A percentile compares a stretch with the other conserved stretches of the same genome.
Evolutionary conservation across 37 sponge, comb jelly and placozoan genomes (phyloP).

Genomic region (Chondrosia reniformis): DNA sequence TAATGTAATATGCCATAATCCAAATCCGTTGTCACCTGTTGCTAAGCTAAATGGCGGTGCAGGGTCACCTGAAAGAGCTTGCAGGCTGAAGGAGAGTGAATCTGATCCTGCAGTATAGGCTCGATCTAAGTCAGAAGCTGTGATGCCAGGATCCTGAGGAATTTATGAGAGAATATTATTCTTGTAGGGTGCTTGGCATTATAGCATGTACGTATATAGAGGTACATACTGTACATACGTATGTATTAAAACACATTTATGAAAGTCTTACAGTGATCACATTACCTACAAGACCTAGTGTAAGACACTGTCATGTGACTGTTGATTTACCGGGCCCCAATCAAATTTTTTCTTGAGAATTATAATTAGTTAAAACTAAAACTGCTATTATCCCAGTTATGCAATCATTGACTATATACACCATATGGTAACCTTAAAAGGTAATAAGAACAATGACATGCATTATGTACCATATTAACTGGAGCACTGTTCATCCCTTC

Average conservation of each 20-base stretch:
- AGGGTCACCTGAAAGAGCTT: not conserved
- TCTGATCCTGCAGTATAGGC: not conserved
- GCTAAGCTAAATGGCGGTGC: not conserved
- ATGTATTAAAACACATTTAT: not conserved
- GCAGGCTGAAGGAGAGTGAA: not conserved
- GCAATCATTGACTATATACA: too few species aligned
- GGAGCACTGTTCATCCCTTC: too few species aligned
- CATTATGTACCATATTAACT: too few species aligned
- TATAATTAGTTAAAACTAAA: too few species aligned
- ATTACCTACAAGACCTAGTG: not conserved
- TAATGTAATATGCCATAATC: not conserved
- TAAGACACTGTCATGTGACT: not conserved
- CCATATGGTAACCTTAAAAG: too few species aligned
- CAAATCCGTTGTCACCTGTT: not conserved
- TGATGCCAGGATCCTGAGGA: constrained; percentile 3
- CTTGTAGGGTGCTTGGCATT: too few species aligned
- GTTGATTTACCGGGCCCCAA: too few species aligned
- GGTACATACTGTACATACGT: not conserved
- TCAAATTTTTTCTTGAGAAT: too few species aligned
- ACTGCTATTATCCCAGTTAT: too few species aligned
- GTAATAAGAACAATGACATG: too few species aligned
- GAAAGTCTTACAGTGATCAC: not conserved
- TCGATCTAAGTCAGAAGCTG: constrained; percentile 10
- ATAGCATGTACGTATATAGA: not conserved
- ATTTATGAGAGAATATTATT: not conserved